Conservation (phyloP, 2,113 vertebrate species). For the Saccopteryx leptura region DNA sequence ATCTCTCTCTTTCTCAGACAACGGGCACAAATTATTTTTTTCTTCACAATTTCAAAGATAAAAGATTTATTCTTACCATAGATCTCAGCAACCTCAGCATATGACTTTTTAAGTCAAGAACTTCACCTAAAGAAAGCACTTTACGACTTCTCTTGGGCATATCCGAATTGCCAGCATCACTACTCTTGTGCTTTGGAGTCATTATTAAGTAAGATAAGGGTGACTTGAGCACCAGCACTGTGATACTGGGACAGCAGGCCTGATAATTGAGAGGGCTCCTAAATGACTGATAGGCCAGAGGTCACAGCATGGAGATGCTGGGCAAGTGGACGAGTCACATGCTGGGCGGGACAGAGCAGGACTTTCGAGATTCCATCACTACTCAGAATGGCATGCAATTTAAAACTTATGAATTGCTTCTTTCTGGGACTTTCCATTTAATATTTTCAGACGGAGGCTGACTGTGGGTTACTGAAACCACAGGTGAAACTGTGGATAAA, state of each 20-base stretch:
- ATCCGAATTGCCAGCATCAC: background rate
- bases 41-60: background rate
- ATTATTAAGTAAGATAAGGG: background rate
- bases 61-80: background rate
- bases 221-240: background rate
- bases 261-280: too few species aligned
- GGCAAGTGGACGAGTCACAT: background rate
- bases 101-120: background rate
- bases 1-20: background rate
- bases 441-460: background rate
- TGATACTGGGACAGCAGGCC: too few species aligned
- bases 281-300: background rate
- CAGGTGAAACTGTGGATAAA: background rate
- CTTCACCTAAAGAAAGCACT: background rate
- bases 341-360: background rate
- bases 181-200: too few species aligned
- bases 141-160: background rate
- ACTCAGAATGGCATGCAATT: background rate
- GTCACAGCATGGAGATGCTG: background rate
- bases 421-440: background rate
- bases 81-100: background rate
- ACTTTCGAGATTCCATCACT: background rate
- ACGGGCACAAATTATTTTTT: background rate
- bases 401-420: background rate
- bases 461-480: background rate